These are phyloP conservation scores for Prionailurus viverrinus DNA, from an alignment of 2,113 vertebrate genomes.

Conservation along the genomic window DNA sequence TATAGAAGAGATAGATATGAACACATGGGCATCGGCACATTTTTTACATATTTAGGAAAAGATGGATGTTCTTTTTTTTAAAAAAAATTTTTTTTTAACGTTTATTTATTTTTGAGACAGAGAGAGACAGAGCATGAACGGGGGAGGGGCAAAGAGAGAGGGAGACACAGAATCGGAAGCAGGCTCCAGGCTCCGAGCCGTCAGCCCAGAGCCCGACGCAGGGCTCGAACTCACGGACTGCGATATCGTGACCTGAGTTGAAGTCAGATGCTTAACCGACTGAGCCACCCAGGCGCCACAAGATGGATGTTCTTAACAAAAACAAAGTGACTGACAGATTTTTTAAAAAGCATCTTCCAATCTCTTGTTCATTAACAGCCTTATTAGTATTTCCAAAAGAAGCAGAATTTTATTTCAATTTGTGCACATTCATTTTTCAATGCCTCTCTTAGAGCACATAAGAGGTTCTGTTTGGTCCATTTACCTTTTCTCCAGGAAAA, in stretches of 20 bases:
- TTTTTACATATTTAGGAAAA: conserved; percentile 11
- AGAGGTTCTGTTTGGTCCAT: neutral
- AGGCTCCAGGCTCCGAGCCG: no score
- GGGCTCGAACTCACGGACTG: no score
- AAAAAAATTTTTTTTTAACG: neutral
- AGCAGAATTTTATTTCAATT: neutral
- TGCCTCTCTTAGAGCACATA: neutral
- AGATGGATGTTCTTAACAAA: neutral
- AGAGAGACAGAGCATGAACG: no score
- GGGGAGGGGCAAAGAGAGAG: no score
- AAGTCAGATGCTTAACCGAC: no score
- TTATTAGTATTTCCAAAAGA: neutral
- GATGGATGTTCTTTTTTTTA: neutral
- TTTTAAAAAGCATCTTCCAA: neutral
- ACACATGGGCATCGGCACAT: neutral
- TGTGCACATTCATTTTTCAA: conserved; percentile 6
- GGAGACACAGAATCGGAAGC: no score
- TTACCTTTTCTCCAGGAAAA: conserved; percentile 25
- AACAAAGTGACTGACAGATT: neutral
- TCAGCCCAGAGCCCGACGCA: no score
- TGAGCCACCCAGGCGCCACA: neutral
- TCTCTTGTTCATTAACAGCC: neutral
- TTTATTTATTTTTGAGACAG: no score
- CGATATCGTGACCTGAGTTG: no score
- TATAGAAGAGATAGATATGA: neutral